Conservation (phyloP, 2,113 vertebrate species). For the Oxyruncus cristatus region DNA sequence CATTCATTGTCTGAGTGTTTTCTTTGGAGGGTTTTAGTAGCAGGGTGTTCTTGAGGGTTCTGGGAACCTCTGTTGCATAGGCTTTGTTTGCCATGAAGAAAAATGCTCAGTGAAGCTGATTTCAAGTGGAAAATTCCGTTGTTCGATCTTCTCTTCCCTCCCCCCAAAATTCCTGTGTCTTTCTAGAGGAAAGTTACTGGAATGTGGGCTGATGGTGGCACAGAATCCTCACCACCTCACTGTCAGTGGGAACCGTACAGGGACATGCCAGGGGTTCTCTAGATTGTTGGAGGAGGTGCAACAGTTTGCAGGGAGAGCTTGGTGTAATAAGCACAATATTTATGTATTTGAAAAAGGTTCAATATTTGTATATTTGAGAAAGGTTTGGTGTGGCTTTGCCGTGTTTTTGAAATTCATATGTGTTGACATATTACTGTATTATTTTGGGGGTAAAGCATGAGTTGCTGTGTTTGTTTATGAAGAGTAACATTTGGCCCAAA, state of each 20-base stretch:
- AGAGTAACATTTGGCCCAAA: background rate
- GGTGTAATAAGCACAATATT: background rate
- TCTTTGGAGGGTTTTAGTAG: conserved; percentile 30
- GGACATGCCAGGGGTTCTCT: background rate
- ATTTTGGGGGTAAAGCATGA: background rate
- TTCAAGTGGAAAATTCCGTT: conserved; percentile 58
- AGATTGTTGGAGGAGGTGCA: background rate
- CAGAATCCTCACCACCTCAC: background rate
- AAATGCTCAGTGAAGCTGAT: background rate
- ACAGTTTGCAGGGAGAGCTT: background rate
- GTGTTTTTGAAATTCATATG: background rate
- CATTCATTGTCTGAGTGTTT: conserved; percentile 35
- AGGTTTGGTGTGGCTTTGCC: background rate
- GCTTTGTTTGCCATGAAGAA: conserved; percentile 31
- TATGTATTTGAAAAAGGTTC: background rate
- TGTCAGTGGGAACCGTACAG: background rate
- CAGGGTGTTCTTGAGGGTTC: conserved; percentile 11
- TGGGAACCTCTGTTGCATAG: background rate
- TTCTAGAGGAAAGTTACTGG: conserved; percentile 35
- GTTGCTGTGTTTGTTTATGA: background rate
- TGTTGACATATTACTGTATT: background rate
- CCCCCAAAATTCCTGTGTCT: background rate
- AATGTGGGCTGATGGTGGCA: background rate
- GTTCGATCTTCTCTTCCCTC: background rate
- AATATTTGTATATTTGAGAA: background rate